Percentiles rank a stretch among this genome's conserved stretches.
These are phyloP conservation scores for Thera britannica DNA, from an alignment of 2,888 invertebrate genomes.

Conservation along the genomic window DNA sequence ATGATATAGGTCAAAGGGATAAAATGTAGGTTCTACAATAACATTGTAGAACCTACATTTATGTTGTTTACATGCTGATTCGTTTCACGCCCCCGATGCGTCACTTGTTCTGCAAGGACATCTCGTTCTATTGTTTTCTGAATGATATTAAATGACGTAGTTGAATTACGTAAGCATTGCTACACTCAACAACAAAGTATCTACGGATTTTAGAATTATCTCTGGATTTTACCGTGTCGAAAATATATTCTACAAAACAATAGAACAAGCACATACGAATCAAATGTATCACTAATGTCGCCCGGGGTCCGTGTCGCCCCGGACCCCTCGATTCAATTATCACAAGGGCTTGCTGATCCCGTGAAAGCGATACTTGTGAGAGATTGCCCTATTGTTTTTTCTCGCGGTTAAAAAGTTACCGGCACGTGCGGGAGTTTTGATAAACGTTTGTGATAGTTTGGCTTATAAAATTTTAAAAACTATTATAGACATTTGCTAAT, in stretches of 20 bases:
- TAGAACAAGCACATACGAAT: constrained; percentile 68
- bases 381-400: constrained; percentile 85
- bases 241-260: constrained; percentile 47
- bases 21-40: background rate
- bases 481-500: background rate
- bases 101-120: constrained; percentile 36
- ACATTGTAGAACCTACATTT: constrained; percentile 8
- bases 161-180: constrained; percentile 29
- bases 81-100: constrained; percentile 24
- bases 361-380: constrained; percentile 85
- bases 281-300: constrained; percentile 77
- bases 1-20: background rate
- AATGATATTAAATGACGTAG: constrained; percentile 30
- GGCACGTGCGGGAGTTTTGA: constrained; percentile 67
- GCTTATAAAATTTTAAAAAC: constrained; percentile 18
- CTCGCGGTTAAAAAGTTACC: constrained; percentile 79
- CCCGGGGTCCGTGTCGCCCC: constrained; percentile 50
- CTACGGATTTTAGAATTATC: constrained; percentile 9
- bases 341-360: constrained; percentile 73
- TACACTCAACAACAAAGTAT: constrained; percentile 13
- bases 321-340: constrained; percentile 82
- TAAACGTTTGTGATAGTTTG: constrained; percentile 39
- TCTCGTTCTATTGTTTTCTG: constrained; percentile 33
- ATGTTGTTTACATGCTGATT: constrained; percentile 20
- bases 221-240: background rate